Evolutionary conservation across 35 echinoderm and acorn worm genomes (phyloP).

Genomic region (Heliocidaris erythrogramma): DNA sequence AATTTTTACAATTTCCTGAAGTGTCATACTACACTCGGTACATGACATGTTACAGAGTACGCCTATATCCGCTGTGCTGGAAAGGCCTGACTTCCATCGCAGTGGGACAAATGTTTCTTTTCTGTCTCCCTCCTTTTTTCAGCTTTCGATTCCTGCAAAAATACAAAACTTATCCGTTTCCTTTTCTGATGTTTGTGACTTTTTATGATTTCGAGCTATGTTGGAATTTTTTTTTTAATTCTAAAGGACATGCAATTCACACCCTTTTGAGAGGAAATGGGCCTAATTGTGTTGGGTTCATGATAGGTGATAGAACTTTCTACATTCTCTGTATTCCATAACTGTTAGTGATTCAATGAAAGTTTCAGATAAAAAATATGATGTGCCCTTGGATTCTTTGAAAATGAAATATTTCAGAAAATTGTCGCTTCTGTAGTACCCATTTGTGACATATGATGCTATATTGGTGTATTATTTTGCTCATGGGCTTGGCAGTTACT

Average conservation of each 20-base stretch:
- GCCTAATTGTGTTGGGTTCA: neutral
- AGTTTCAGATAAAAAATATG: neutral
- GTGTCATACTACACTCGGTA: neutral
- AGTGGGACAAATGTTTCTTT: conserved; percentile 3
- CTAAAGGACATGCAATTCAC: neutral
- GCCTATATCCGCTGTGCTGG: neutral
- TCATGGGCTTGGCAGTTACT: neutral
- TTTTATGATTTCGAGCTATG: neutral
- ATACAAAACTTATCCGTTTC: neutral
- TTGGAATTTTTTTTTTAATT: neutral
- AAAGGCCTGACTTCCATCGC: neutral
- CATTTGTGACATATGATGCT: neutral
- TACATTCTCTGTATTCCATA: neutral
- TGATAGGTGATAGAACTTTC: neutral
- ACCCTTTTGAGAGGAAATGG: neutral
- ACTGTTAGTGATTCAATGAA: neutral
- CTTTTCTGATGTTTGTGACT: neutral
- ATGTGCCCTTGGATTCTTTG: neutral
- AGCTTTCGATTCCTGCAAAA: neutral
- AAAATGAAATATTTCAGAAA: neutral
- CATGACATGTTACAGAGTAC: neutral
- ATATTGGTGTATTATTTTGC: neutral
- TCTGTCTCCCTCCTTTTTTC: neutral
- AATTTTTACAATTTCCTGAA: neutral
- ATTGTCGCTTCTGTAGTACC: neutral